Base-by-base conservation (phyloP, 2,888 invertebrate species). In the Eupithecia abbreviata region DNA sequence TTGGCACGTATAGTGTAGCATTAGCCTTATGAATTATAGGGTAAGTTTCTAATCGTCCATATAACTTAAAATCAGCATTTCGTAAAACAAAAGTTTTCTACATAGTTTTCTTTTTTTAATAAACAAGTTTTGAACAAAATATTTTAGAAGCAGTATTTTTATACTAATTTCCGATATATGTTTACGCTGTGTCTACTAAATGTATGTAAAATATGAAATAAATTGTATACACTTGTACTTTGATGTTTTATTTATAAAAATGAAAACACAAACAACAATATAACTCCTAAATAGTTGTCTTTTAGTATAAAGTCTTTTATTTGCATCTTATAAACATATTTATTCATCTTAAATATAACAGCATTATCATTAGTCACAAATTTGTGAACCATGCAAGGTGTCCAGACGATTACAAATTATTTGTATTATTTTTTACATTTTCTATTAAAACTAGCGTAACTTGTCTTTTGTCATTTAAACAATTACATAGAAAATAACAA, bases 161-260 rank as follows among this genome's bases (percentile, higher is more conserved):
- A 85, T 94, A 94, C 92, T 93, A 92, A 92, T 93, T 93, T 90
- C 91, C 87, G 87, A 89, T 85, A 87, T 88, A 89, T 90, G 90
- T 91, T 90, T 90, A 91, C 86, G 89, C 89, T 87, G 86, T 91
- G 91, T 93, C 88, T 93, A 92, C 86, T 93, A 92, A 93, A 90
- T 88, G 84, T 90, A 90, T 91, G 88, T 92, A 91, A 90, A 85
- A 88, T 87, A 86, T 88, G 85, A 87, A 93, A 92, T 92, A 93
- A 90, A 93, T 92, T 93, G 93, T 94, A 93, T 94, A 94, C 93
- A 94, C 91, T 93, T 93, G 88, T 88, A 90, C 73, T 77, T 75
- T 79, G 78, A 76, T 47, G 85, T 85, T 87, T 81, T 83, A 83
- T 86, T 82, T 72, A 74, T 42, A 69, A 77, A 77, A 72, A 55